A percentile compares a stretch with the other conserved stretches of the same genome.
Conservation (phyloP, 2,888 invertebrate species). For the Acleris holmiana region DNA sequence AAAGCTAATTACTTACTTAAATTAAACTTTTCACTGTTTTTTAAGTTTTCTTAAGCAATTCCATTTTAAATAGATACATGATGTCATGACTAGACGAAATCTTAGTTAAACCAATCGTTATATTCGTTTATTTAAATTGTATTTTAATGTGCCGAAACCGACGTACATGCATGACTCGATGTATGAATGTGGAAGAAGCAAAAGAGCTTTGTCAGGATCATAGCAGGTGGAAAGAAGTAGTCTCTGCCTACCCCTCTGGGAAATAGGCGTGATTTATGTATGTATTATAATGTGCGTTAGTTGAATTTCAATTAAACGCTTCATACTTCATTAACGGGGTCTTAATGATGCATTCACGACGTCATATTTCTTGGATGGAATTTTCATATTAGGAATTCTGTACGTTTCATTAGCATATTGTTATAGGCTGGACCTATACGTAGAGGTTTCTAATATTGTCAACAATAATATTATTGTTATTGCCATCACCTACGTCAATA, state of each 20-base stretch:
- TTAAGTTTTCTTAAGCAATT: not conserved
- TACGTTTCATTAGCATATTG: not conserved
- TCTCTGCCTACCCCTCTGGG: too few species aligned
- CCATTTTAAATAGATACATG: not conserved
- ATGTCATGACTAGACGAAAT: conserved; percentile 2
- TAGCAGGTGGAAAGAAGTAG: too few species aligned
- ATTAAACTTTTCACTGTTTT: too few species aligned
- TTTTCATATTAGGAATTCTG: conserved; percentile 7
- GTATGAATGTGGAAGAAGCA: too few species aligned
- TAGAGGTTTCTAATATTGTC: not conserved
- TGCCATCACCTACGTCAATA: not conserved
- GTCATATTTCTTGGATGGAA: conserved; percentile 11
- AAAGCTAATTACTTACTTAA: too few species aligned
- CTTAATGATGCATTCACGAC: not conserved
- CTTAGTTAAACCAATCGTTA: not conserved
- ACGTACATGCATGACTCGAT: too few species aligned
- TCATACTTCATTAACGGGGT: not conserved
- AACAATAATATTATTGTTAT: conserved; percentile 23
- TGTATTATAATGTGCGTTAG: not conserved
- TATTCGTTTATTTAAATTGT: conserved; percentile 2
- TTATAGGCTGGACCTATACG: not conserved
- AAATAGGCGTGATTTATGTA: too few species aligned
- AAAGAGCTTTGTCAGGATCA: too few species aligned
- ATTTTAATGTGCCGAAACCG: not conserved
- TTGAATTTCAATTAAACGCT: not conserved